These are phyloP conservation scores for Mythimna albipuncta DNA, from an alignment of 2,888 invertebrate species.

Conservation along the genomic window DNA sequence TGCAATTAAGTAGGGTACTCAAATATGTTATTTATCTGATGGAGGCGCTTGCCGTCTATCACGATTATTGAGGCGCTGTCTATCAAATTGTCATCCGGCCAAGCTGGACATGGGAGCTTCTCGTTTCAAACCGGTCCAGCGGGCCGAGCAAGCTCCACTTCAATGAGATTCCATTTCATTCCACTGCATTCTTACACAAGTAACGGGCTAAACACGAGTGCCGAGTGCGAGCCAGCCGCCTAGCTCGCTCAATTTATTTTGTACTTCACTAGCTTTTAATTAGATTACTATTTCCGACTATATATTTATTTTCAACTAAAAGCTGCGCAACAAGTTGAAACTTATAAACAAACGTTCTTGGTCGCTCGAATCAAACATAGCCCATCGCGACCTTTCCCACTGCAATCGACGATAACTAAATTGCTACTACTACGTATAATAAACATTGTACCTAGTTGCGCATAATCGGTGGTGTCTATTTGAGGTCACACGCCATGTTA, in stretches of 20 bases:
- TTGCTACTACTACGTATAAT: slow-evolving; percentile 68
- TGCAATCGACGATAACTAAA: slow-evolving; percentile 71
- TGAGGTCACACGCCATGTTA: slow-evolving; percentile 53
- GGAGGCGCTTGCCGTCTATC: slow-evolving; percentile 59
- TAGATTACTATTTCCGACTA: slow-evolving; percentile 61
- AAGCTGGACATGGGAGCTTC: slow-evolving; percentile 79
- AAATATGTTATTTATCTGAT: slow-evolving; percentile 59
- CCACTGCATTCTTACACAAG: slow-evolving; percentile 88
- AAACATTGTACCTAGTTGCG: slow-evolving; percentile 65
- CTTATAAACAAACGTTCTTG: slow-evolving; percentile 67
- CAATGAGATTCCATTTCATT: slow-evolving; percentile 90
- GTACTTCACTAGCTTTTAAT: slow-evolving; percentile 50
- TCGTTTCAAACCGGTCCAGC: slow-evolving; percentile 84
- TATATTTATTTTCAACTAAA: slow-evolving; percentile 64
- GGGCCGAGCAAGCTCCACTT: slow-evolving; percentile 81
- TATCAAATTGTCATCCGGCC: slow-evolving; percentile 85
- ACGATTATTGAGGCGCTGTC: slow-evolving; percentile 80
- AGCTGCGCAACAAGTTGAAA: slow-evolving; percentile 71
- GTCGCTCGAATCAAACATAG: slow-evolving; percentile 62
- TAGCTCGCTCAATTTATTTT: slow-evolving; percentile 46
- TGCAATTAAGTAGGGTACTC: slow-evolving; percentile 50
- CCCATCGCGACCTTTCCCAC: slow-evolving; percentile 77
- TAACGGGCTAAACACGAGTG: slow-evolving; percentile 85
- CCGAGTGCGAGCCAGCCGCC: slow-evolving; percentile 68
- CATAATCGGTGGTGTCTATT: slow-evolving; percentile 57